A percentile compares a stretch with the other conserved stretches of the same genome.
These are phyloP conservation scores for Cottoperca gobio DNA, from an alignment of 2,797 vertebrate genomes.

Conservation along the genomic window DNA sequence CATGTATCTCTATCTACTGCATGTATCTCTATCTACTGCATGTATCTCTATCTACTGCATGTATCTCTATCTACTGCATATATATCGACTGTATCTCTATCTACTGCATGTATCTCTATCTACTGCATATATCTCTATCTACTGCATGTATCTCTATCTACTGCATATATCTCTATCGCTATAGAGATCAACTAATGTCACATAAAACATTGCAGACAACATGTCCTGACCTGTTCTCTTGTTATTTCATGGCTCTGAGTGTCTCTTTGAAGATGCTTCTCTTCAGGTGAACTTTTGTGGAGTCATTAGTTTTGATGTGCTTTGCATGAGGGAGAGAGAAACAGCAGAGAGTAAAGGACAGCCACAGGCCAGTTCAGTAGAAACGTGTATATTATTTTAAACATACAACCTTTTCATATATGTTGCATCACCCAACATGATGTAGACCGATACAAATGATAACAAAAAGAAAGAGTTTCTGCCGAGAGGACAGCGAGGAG, in stretches of 20 bases:
- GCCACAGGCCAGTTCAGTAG: neutral
- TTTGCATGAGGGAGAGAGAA: too few relatives aligned
- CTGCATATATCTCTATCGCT: too few relatives aligned
- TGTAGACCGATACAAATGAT: neutral
- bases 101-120: too few relatives aligned
- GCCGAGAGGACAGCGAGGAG: neutral
- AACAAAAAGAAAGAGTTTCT: neutral
- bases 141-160: too few relatives aligned
- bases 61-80: too few relatives aligned
- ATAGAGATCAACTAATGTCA: slow-evolving; percentile 18
- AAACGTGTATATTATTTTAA: neutral
- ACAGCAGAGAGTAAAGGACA: slow-evolving; percentile 7
- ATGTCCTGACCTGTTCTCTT: slow-evolving; percentile 27
- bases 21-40: too few relatives aligned
- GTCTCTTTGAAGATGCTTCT: slow-evolving; percentile 46
- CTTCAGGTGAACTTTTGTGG: slow-evolving; percentile 46
- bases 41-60: too few relatives aligned
- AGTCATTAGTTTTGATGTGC: slow-evolving; percentile 42
- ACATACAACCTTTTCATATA: neutral
- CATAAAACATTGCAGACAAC: slow-evolving; percentile 8
- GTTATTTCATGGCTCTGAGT: slow-evolving; percentile 24
- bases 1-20: too few relatives aligned
- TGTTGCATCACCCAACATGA: neutral
- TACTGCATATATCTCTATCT: too few relatives aligned
- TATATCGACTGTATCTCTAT: too few relatives aligned